These are phyloP conservation scores for Pantherophis vulpinus DNA, from an alignment of 2,797 vertebrate species.

Conservation along the genomic window DNA sequence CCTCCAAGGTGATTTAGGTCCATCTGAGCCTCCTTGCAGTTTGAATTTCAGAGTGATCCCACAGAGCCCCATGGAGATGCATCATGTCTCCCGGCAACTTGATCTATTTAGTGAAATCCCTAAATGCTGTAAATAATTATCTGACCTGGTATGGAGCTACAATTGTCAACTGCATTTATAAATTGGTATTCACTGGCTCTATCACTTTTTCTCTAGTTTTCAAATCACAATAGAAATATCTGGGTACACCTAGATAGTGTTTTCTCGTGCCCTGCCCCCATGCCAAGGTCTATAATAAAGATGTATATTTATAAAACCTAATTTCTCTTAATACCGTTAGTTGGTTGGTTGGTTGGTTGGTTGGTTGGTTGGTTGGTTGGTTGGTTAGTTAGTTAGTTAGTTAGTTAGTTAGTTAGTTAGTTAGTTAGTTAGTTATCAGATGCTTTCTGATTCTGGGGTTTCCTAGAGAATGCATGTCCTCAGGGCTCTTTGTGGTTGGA, in stretches of 20 bases:
- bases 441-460: not conserved
- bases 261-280: not conserved
- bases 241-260: not conserved
- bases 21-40: no score
- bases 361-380: no score
- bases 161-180: not conserved
- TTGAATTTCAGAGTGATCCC: no score
- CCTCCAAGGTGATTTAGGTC: no score
- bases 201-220: not conserved
- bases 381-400: not conserved
- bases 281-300: no score
- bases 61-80: no score
- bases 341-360: no score
- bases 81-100: no score
- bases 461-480: not conserved
- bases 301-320: not conserved
- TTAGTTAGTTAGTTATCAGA: not conserved
- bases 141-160: not conserved
- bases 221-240: not conserved
- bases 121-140: not conserved
- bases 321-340: not conserved
- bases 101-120: not conserved
- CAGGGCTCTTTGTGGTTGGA: not conserved
- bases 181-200: not conserved
- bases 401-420: not conserved